phyloP scores from a whole-genome alignment of 92 coral and sea anemone species.

The Bergia sp. region DNA sequence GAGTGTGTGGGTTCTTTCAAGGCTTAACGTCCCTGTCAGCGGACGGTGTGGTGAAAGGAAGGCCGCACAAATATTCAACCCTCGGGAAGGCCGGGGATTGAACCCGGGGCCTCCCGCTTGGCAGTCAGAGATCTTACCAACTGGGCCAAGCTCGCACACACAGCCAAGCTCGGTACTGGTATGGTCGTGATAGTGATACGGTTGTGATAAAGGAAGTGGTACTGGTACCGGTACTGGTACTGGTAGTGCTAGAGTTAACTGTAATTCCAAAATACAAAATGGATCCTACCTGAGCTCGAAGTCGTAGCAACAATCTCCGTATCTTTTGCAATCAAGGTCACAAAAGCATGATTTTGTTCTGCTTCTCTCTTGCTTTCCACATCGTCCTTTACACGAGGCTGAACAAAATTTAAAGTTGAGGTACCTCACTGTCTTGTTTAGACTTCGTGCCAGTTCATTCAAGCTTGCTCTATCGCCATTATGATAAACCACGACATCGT shows the following conservation, averaged over 20 bases:
- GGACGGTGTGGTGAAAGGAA: no score
- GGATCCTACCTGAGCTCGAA: not conserved
- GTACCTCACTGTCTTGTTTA: not conserved
- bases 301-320: slow-evolving; percentile 2
- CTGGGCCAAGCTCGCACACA: no score
- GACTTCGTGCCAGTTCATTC: not conserved
- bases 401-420: not conserved
- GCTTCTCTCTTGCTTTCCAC: not conserved
- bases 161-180: no score
- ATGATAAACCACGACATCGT: not conserved
- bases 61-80: no score
- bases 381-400: slow-evolving; percentile 2
- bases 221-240: not conserved
- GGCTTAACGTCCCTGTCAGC: no score
- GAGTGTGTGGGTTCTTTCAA: no score
- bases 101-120: no score
- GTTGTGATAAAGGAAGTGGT: not conserved
- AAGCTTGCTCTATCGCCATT: not conserved
- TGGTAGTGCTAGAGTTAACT: not conserved
- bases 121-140: no score
- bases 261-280: not conserved
- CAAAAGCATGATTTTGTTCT: not conserved
- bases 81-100: no score
- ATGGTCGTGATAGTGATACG: not conserved
- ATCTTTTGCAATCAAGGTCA: not conserved